Evolutionary conservation across 2,113 vertebrate species (phyloP), one percentile per base, ranked within the genome.

Genomic region (Manacus vitellinus): DNA sequence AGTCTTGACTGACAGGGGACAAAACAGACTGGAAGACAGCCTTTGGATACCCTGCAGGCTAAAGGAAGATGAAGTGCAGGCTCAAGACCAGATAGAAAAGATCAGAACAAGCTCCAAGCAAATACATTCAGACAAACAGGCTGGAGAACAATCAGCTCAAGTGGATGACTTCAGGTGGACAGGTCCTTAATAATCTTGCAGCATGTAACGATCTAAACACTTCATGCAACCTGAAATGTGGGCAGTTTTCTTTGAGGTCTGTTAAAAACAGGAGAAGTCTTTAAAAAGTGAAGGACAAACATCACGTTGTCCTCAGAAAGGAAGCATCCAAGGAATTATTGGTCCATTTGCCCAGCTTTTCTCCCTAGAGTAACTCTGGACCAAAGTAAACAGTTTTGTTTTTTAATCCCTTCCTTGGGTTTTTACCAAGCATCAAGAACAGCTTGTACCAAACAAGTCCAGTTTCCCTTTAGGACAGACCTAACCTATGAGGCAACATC

Each of bases 171-270:
- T 86, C 49, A 47, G 28, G 27, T 66, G 10, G 41, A 31, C 46
- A 70, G 46, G n/a, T 56, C 39, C 31, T 35, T 49, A 51, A 14
- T 47, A 79, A 65, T 39, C 18, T 31, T 2, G 3, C 19, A 70
- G 59, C 22, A 23, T 0, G 0, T 30, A 54, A 80, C 0, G 0
- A 52, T n/a, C 30, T 78, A 5, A 71, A 28, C 27, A 22, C 43
- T 39, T 35, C 14, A 52, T 13, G 14, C 5, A 37, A 31, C 31
- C 28, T 43, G 39, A 21, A 92, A 68, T 2, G 0, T 1, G 0
- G 37, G 59, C 17, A 31, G 27, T 28, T 65, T 39, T 33, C 49
- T 72, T 70, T 18, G 22, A 84, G 37, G n/a, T 17, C 25, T 35
- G 33, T 7, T 61, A 43, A 68, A 78, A 89, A 87, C 5, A 65